phyloP scores from a whole-genome alignment of 37 sponge, comb jelly and placozoan species.

The Theonella swinhoei region DNA sequence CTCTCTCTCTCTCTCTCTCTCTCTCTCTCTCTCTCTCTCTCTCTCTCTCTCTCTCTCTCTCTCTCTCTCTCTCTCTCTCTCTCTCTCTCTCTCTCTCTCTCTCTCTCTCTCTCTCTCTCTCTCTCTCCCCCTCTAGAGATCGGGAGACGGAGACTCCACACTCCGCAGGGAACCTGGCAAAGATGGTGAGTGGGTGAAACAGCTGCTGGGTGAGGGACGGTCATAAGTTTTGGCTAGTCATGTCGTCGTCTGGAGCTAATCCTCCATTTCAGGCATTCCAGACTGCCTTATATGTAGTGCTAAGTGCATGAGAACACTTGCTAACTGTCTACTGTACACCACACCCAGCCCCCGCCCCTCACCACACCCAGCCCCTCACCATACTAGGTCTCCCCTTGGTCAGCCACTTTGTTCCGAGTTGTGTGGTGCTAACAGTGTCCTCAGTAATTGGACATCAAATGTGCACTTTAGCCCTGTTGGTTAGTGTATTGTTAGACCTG shows the following conservation, averaged over 20 bases:
- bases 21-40: background rate
- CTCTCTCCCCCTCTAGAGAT: conserved; percentile 1
- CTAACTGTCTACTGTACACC: no score
- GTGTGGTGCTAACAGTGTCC: no score
- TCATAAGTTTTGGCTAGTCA: background rate
- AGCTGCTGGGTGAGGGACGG: background rate
- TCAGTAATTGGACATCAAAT: no score
- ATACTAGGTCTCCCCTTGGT: no score
- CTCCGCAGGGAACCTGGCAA: background rate
- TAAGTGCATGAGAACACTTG: no score
- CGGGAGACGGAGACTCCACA: background rate
- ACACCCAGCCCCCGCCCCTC: no score
- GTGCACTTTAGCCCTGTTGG: no score
- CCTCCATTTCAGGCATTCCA: background rate
- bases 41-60: background rate
- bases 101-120: conserved; percentile 2
- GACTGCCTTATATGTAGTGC: background rate
- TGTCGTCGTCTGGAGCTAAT: no score
- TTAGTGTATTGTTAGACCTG: no score
- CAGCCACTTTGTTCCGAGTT: no score
- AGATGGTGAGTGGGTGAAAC: conserved; percentile 3
- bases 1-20: background rate
- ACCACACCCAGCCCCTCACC: no score
- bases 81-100: conserved; percentile 21
- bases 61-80: background rate